Evolutionary conservation across 2,113 vertebrate genomes (phyloP), one percentile per base, ranked within the genome.

Genomic region (Malurus cyaneus): DNA sequence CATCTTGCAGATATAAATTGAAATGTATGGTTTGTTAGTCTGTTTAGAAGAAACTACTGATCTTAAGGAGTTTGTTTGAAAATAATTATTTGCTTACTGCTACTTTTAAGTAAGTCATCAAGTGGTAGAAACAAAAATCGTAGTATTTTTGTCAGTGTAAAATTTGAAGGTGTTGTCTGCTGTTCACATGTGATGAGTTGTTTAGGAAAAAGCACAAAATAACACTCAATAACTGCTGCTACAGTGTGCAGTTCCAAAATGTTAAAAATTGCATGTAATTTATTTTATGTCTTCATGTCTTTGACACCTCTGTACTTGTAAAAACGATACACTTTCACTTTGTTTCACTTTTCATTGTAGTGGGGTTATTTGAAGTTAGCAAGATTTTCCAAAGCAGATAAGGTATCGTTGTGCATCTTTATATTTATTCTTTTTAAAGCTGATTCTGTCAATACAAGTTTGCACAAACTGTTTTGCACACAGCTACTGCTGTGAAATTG

Each of bases 401-500:
- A 8, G 78, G 4, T 49, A 54, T 71, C 1, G 0, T 21, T 76
- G 28, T 81, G 13, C 8, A 2, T n/a, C 0, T 42, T 23, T 39
- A 11, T 19, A 31, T 23, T 25, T 39, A 19, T 62, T 80, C 7
- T 29, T 80, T 57, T 79, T 57, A 5, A 15, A 65, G 29, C 23
- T 34, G n/a, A 31, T 54, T 86, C 12, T 76, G 0, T 49, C 11
- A 44, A 2, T 62, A 42, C 20, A 49, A 59, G 28, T 21, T 71
- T 53, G 3, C 1, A 4, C 47, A 25, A 61, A 60, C 24, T 59
- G 8, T 60, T 94, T 83, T 69, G 32, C 21, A 49, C 11, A 7
- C 17, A 80, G 28, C 14, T 34, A 7, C 16, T 39, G 16, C 41
- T 94, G 11, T 86, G 54, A 83, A 92, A 52, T 39, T 47, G 41